Percentiles rank a stretch among this genome's conserved stretches.
Evolutionary conservation across 2,888 invertebrate species (phyloP).

Genomic region (Macrophya alboannulata): DNA sequence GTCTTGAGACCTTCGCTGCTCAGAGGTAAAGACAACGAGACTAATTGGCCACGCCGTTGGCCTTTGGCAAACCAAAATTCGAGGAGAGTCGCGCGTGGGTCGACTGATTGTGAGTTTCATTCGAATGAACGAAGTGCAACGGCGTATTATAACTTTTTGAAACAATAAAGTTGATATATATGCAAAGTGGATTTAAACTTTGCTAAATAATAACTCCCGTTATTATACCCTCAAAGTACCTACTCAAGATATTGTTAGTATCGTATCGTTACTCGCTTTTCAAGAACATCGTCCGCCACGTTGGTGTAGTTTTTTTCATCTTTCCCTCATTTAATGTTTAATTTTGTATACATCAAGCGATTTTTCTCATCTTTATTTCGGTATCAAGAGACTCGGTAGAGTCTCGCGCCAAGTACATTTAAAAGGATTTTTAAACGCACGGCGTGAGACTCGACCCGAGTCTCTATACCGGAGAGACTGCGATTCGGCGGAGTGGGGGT

Average conservation of each 20-base stretch:
- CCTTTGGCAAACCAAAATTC: conserved; percentile 16
- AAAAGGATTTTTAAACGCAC: no score
- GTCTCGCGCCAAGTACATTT: no score
- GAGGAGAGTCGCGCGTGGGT: not conserved
- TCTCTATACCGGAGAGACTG: no score
- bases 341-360: not conserved
- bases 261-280: not conserved
- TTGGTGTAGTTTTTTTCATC: not conserved
- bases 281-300: not conserved
- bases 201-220: not conserved
- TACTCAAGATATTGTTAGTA: not conserved
- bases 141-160: conserved; percentile 22
- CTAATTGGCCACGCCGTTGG: conserved; percentile 31
- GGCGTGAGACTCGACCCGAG: no score
- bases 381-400: no score
- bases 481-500: no score
- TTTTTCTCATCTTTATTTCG: not conserved
- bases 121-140: conserved; percentile 29
- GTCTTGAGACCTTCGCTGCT: not conserved
- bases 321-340: not conserved
- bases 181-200: conserved; percentile 24
- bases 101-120: not conserved
- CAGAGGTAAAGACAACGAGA: conserved; percentile 3
- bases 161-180: conserved; percentile 9
- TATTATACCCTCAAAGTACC: not conserved